Evolutionary conservation across 2,888 invertebrate genomes (phyloP).

Genomic region (Oscheius sp.): DNA sequence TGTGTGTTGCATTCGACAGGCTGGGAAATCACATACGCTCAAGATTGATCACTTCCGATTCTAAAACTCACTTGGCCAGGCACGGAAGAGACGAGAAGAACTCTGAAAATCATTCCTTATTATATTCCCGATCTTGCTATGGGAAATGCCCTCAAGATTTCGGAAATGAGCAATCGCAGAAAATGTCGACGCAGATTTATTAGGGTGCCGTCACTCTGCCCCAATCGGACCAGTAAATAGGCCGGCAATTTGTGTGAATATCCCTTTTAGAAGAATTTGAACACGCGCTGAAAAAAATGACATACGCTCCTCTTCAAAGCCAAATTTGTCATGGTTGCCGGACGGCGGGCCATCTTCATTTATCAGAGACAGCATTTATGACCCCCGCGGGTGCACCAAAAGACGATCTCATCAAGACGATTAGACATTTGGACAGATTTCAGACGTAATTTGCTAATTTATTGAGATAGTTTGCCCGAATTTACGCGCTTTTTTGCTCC

Average conservation of each 20-base stretch:
- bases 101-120: constrained; percentile 44
- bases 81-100: constrained; percentile 59
- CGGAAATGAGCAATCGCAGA: constrained; percentile 19
- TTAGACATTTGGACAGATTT: not conserved
- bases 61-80: constrained; percentile 49
- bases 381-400: constrained; percentile 18
- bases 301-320: not conserved
- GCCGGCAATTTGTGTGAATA: not conserved
- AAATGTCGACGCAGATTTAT: constrained; percentile 29
- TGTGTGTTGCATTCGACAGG: not conserved
- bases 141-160: not conserved
- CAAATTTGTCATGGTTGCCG: constrained; percentile 11
- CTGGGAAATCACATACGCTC: constrained; percentile 5
- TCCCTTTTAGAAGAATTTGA: too few relatives aligned
- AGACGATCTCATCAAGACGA: constrained; percentile 21
- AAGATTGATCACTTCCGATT: not conserved
- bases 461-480: too few relatives aligned
- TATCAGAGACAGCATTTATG: constrained; percentile 24
- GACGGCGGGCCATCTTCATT: constrained; percentile 23
- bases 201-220: constrained; percentile 21
- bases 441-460: too few relatives aligned
- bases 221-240: not conserved
- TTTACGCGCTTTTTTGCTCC: too few relatives aligned
- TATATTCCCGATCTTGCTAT: not conserved
- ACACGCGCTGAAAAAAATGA: constrained; percentile 5